Evolutionary conservation across 92 coral and sea anemone genomes (phyloP).

Genomic region (Bergia sp.): DNA sequence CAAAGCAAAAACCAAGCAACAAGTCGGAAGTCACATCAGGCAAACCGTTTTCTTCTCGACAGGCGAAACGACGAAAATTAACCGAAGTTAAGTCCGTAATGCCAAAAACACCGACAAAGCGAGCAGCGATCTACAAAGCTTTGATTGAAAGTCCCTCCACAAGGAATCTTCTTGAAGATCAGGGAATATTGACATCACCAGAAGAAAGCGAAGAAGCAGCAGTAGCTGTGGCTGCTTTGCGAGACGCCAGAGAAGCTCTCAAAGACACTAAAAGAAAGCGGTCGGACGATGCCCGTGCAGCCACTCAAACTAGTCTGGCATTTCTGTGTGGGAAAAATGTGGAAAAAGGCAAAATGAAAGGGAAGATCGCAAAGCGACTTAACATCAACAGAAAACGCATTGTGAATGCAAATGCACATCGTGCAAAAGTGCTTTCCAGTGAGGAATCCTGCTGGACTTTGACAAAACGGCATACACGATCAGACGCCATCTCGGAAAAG

Average conservation of each 20-base stretch:
- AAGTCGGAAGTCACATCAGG: background rate
- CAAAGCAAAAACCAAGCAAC: background rate
- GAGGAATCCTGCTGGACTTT: too few relatives aligned
- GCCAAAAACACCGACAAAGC: slow-evolving; percentile 40
- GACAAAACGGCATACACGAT: too few relatives aligned
- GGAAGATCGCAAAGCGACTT: too few relatives aligned
- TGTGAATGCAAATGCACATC: too few relatives aligned
- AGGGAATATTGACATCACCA: slow-evolving; percentile 18
- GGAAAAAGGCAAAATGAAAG: background rate
- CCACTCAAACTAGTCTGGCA: slow-evolving; percentile 23
- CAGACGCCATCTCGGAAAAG: too few relatives aligned
- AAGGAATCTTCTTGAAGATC: slow-evolving; percentile 33
- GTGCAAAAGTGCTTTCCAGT: too few relatives aligned
- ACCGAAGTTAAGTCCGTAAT: slow-evolving; percentile 12
- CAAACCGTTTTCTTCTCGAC: background rate
- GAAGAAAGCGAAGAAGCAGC: slow-evolving; percentile 40
- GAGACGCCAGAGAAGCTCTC: slow-evolving; percentile 46
- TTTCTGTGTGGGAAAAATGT: background rate
- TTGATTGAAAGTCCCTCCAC: slow-evolving; percentile 51
- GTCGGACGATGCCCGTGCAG: slow-evolving; percentile 41
- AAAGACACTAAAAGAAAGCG: slow-evolving; percentile 31
- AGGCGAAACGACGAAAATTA: slow-evolving; percentile 35
- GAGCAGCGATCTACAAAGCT: slow-evolving; percentile 21
- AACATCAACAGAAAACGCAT: background rate
- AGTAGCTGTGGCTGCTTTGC: slow-evolving; percentile 5